Evolutionary conservation across 1,140 invertebrate genomes (phyloP).

Genomic region (Hylaeus anthracinus): DNA sequence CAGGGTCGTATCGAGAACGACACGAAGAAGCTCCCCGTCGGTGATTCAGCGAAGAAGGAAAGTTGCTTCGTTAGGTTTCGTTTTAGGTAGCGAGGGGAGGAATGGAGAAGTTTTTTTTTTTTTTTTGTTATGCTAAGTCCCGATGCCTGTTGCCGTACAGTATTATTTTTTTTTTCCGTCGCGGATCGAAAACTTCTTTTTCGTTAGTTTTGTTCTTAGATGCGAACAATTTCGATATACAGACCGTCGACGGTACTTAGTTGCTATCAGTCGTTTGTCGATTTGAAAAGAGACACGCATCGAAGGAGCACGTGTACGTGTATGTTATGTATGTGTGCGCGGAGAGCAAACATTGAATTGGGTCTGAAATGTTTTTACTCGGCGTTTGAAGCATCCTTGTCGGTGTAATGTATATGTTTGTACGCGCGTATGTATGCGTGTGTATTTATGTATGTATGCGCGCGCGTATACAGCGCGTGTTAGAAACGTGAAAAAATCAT

Average conservation of each 20-base stretch:
- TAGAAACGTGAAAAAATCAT: conserved; percentile 76
- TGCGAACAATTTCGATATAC: conserved; percentile 23
- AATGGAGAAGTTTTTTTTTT: too few species aligned
- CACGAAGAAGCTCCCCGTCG: too few species aligned
- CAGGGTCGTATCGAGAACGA: conserved; percentile 53
- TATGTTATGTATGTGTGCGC: too few species aligned
- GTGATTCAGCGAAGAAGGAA: too few species aligned
- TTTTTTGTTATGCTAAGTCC: conserved; percentile 62
- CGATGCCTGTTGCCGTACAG: conserved; percentile 61
- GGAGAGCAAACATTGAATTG: not conserved
- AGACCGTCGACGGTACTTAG: conserved; percentile 71
- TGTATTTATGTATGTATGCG: not conserved
- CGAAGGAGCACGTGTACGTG: conserved; percentile 27
- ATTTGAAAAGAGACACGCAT: conserved; percentile 59
- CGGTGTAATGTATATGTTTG: not conserved
- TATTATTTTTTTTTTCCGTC: not conserved
- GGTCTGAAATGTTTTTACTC: conserved; percentile 2
- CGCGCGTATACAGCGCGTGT: conserved; percentile 59
- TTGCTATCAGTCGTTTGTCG: conserved; percentile 79
- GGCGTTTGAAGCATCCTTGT: not conserved
- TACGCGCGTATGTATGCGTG: not conserved
- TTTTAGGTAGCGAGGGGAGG: too few species aligned
- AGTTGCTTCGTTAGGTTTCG: too few species aligned
- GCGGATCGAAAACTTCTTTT: conserved; percentile 37
- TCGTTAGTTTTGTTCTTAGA: conserved; percentile 17